A percentile compares a stretch with the other conserved stretches of the same genome.
Evolutionary conservation across 2,797 vertebrate species (phyloP).

Genomic region (Galaxias olidus): DNA sequence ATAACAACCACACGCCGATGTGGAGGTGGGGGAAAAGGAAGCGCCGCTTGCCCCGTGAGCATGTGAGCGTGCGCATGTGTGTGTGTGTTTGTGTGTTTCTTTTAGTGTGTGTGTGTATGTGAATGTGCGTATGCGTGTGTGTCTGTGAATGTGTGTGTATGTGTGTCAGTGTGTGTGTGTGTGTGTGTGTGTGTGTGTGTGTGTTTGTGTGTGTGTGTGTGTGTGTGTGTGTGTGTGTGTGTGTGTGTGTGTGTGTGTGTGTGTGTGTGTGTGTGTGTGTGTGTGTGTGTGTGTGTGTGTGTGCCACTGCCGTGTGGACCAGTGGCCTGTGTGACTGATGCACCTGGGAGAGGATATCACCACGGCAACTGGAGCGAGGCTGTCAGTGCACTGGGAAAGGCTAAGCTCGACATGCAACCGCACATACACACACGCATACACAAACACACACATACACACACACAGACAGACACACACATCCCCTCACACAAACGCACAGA

Average conservation of each 20-base stretch:
- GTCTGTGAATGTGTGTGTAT: no score
- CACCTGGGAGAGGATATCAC: slow-evolving; percentile 73
- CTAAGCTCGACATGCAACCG: slow-evolving; percentile 41
- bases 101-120: slow-evolving; percentile 3
- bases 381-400: slow-evolving; percentile 57
- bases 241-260: slow-evolving; percentile 2
- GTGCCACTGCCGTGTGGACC: neutral
- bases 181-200: slow-evolving; percentile 21
- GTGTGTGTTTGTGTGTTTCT: no score
- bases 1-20: slow-evolving; percentile 63
- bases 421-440: slow-evolving; percentile 13
- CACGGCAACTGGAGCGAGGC: slow-evolving; percentile 74
- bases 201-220: slow-evolving; percentile 13
- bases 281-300: neutral
- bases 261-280: neutral
- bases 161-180: slow-evolving; percentile 1
- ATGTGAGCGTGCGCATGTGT: slow-evolving; percentile 30
- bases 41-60: slow-evolving; percentile 37
- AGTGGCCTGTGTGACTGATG: slow-evolving; percentile 30
- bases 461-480: slow-evolving; percentile 16
- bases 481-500: no score
- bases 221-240: slow-evolving; percentile 19
- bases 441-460: neutral
- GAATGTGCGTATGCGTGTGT: no score
- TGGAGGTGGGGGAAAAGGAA: slow-evolving; percentile 58